Base-by-base conservation (phyloP, 2,888 invertebrate genomes). In the Lordiphosa fenestrarum region DNA sequence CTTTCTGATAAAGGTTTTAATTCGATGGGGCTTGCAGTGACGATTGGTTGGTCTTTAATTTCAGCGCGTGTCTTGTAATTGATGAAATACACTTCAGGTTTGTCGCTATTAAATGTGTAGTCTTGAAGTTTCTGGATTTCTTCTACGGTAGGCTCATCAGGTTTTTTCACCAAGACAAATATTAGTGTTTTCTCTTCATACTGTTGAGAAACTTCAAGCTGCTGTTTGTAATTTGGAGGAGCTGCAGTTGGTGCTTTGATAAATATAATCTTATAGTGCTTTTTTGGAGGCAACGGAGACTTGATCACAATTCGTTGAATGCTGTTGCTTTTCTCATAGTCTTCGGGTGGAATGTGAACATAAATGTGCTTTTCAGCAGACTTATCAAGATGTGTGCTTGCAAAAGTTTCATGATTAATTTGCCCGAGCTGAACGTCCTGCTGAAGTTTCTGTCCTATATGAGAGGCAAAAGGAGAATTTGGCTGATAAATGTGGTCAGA, bases 301-400 rank as follows among this genome's bases (percentile, higher is more conserved):
- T 7, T 15, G 6, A 6, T 15, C 10, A 19, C 15, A 9, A 44
- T 15, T 33, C 10, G 44, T 12, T 44, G 46, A 93, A n/a, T 92
- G 9, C 37, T 40, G 92, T 23, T 93, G 9, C 92, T 92, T 78
- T 93, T 91, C 78, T 95, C 95, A 10, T 93, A 93, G 87, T 95
- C 95, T 67, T 95, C 95, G 37, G 95, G 95, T 15, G 95, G 95
- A 23, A 95, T 95, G 88, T 95, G 95, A 4, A 96, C 95, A 90
- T 95, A 96, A 3, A 96, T 95, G 87, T 95, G 95, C 83, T 96
- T 96, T 89, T 95, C 95, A 81, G 95, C 92, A 53, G 94, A 92
- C 39, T 74, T 74, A 54, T 81, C 78, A 9, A 81, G 58, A 80
- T 94, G 91, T 39, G 81, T 67, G 37, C 64, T 74, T 6, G 72